Conservation (phyloP, 2,113 vertebrate genomes). For the Myanophis thanlyinensis region DNA sequence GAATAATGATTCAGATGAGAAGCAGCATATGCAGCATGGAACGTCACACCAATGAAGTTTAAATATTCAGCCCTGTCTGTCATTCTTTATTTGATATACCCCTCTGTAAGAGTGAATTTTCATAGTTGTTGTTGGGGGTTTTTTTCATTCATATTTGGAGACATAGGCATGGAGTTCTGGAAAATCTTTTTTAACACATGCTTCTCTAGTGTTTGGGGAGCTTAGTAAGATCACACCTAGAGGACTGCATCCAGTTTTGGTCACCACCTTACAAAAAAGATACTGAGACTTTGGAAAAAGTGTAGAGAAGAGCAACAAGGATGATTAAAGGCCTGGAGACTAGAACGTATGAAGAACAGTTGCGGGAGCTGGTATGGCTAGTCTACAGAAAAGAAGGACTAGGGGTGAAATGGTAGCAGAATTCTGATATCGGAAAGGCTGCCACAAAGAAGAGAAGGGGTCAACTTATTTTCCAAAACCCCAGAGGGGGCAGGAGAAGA, state of each 20-base stretch:
- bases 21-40: not conserved
- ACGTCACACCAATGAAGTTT: not conserved
- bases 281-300: too few species aligned
- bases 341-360: too few species aligned
- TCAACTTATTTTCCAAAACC: not conserved
- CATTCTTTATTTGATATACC: not conserved
- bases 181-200: not conserved
- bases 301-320: too few species aligned
- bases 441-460: not conserved
- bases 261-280: not conserved
- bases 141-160: not conserved
- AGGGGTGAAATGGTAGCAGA: not conserved
- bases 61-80: not conserved
- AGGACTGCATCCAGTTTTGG: not conserved
- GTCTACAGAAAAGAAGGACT: too few species aligned
- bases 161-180: not conserved
- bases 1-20: not conserved
- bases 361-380: too few species aligned
- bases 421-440: not conserved
- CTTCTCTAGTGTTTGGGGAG: not conserved
- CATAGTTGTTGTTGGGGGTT: not conserved
- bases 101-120: not conserved
- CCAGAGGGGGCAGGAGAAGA: too few species aligned
- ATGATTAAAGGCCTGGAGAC: too few species aligned
- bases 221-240: not conserved